Conservation (phyloP, 2,113 vertebrate genomes). For the Pogona vitticeps region DNA sequence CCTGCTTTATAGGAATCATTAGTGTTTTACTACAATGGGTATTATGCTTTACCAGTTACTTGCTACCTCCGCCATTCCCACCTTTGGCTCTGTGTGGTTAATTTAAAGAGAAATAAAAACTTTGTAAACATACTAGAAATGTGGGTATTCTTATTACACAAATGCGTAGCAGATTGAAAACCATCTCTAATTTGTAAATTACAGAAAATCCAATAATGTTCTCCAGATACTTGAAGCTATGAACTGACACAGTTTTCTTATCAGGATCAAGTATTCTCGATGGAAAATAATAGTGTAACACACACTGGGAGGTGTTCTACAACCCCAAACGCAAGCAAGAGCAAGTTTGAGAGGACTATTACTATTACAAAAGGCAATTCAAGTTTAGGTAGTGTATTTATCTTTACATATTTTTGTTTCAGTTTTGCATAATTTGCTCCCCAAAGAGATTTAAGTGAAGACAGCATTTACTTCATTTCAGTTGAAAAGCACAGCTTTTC, state of each 20-base stretch:
- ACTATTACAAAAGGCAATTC: conserved; percentile 94
- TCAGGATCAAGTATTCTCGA: conserved; percentile 76
- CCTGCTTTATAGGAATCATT: not conserved
- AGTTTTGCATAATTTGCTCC: not conserved
- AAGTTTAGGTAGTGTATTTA: conserved; percentile 86
- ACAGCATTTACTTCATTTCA: not conserved
- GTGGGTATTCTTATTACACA: conserved; percentile 24
- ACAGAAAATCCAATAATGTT: conserved; percentile 25
- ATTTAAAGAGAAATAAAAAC: not conserved
- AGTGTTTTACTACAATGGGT: not conserved
- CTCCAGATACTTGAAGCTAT: conserved; percentile 31
- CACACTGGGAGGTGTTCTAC: conserved; percentile 53
- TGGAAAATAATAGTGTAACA: conserved; percentile 66
- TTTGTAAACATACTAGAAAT: conserved; percentile 16
- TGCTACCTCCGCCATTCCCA: not conserved
- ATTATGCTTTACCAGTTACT: no score
- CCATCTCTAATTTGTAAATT: conserved; percentile 23
- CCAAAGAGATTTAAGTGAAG: not conserved
- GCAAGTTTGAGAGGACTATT: conserved; percentile 88
- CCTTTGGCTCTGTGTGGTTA: not conserved
- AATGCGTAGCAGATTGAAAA: not conserved
- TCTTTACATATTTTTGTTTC: not conserved
- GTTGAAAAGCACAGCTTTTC: not conserved
- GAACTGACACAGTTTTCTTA: conserved; percentile 40
- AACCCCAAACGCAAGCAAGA: conserved; percentile 64